A percentile compares a stretch with the other conserved stretches of the same genome.
These are phyloP conservation scores for Sarcophaga caerulescens DNA, from an alignment of 2,888 invertebrate genomes.

Conservation along the genomic window DNA sequence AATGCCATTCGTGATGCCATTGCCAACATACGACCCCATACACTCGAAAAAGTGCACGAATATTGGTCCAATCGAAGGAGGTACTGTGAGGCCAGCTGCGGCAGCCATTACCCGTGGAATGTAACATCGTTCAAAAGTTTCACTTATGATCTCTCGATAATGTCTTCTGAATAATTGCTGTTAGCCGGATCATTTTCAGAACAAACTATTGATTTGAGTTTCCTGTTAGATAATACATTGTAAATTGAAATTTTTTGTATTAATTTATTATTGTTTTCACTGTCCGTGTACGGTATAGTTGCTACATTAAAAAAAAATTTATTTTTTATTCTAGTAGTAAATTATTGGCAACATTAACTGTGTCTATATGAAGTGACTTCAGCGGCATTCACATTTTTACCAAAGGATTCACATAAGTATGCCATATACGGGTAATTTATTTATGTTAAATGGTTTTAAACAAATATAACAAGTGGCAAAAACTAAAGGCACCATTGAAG, in stretches of 20 bases:
- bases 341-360: conserved; percentile 51
- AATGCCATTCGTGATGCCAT: too few species aligned
- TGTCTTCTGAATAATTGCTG: too few species aligned
- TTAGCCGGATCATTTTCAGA: too few species aligned
- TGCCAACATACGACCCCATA: too few species aligned
- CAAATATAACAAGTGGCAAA: neutral
- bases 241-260: neutral
- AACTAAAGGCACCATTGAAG: neutral
- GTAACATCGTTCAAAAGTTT: too few species aligned
- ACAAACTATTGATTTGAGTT: too few species aligned
- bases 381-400: neutral
- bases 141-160: too few species aligned
- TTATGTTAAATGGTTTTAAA: conserved; percentile 5
- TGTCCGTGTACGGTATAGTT: neutral
- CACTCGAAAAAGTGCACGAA: too few species aligned
- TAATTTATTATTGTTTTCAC: neutral
- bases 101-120: too few species aligned
- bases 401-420: neutral
- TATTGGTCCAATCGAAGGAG: too few species aligned
- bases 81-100: too few species aligned
- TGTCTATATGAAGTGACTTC: neutral
- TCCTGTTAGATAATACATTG: too few species aligned
- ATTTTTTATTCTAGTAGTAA: conserved; percentile 38
- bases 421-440: conserved; percentile 15
- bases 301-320: neutral